phyloP scores from a whole-genome alignment of 2,113 vertebrate species.

The Hucho hucho region DNA sequence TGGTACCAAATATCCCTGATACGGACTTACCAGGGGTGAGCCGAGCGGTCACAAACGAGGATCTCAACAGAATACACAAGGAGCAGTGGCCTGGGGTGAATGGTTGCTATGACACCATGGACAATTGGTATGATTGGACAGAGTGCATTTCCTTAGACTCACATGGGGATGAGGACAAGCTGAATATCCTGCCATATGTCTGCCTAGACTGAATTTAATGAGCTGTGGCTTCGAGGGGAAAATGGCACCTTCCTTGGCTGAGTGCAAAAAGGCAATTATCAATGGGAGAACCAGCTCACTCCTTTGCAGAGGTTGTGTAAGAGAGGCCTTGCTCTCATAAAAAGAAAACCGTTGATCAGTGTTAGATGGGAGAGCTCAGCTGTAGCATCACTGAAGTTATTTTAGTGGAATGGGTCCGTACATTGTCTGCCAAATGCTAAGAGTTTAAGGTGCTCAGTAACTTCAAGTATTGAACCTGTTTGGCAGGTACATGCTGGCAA shows the following conservation, averaged over 20 bases:
- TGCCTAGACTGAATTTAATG: constrained; percentile 83
- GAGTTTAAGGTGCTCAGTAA: constrained; percentile 32
- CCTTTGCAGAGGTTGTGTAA: constrained; percentile 19
- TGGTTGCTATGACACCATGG: constrained; percentile 90
- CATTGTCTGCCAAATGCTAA: constrained; percentile 41
- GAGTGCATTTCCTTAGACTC: constrained; percentile 91
- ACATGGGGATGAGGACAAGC: constrained; percentile 84
- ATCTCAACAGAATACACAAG: constrained; percentile 82
- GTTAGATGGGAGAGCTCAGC: constrained; percentile 27
- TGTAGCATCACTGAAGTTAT: constrained; percentile 14
- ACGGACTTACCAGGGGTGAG: constrained; percentile 82
- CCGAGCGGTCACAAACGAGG: constrained; percentile 77
- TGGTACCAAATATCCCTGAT: constrained; percentile 74
- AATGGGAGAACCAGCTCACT: constrained; percentile 17
- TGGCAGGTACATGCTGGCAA: constrained; percentile 34
- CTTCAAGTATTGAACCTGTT: constrained; percentile 24
- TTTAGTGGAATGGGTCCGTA: constrained; percentile 33
- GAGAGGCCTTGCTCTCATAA: constrained; percentile 4
- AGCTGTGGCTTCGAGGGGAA: neutral
- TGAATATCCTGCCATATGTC: constrained; percentile 95
- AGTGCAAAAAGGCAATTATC: neutral
- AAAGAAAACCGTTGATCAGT: constrained; percentile 24
- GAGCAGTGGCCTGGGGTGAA: constrained; percentile 91
- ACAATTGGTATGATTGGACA: constrained; percentile 96
- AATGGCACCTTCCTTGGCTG: neutral